Conservation (phyloP, 2,888 invertebrate species). For the Aphodius granarius region DNA sequence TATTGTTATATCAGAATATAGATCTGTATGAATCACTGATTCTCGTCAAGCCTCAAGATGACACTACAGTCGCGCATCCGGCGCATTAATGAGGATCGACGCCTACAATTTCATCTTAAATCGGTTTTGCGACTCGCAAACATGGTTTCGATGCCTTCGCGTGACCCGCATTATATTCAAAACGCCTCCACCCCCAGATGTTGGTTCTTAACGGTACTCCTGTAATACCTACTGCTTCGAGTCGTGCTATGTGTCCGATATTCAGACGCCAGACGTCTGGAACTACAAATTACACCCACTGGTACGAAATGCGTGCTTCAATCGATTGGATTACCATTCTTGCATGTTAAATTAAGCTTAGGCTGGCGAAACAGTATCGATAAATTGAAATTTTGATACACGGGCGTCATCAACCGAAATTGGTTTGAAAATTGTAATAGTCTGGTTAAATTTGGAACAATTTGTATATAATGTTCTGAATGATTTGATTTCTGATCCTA, state of each 20-base stretch:
- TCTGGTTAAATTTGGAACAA: no score
- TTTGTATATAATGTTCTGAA: not conserved
- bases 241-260: not conserved
- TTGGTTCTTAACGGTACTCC: not conserved
- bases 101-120: not conserved
- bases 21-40: no score
- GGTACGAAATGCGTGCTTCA: not conserved
- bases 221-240: not conserved
- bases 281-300: not conserved
- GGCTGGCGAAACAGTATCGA: not conserved
- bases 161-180: not conserved
- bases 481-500: not conserved
- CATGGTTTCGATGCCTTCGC: not conserved
- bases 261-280: not conserved
- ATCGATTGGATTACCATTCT: not conserved
- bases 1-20: no score
- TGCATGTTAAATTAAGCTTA: not conserved
- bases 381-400: not conserved
- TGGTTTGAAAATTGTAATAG: no score
- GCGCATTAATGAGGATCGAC: not conserved
- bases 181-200: not conserved
- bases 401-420: not conserved
- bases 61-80: not conserved
- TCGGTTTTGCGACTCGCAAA: not conserved
- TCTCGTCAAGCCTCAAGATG: not conserved